Evolutionary conservation across 2,888 invertebrate genomes (phyloP).

Genomic region (Acanthosepion pharaonis): DNA sequence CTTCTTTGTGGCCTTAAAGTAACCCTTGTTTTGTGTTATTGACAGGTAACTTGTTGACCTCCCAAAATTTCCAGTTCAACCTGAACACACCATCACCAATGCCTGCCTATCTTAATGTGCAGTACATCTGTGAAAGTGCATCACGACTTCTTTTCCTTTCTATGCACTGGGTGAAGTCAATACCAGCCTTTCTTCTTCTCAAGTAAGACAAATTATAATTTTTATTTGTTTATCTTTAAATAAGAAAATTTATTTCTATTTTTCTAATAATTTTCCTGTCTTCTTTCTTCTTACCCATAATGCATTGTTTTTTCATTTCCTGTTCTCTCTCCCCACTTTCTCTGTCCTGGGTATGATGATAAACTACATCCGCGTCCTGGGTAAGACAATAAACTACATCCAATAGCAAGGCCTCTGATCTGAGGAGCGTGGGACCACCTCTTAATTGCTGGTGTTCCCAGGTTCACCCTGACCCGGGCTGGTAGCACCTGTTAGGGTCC

Average conservation of each 20-base stretch:
- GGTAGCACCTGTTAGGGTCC: no score
- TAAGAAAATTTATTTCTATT: no score
- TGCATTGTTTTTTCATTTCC: background rate
- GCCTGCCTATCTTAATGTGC: slow-evolving; percentile 91
- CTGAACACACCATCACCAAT: slow-evolving; percentile 85
- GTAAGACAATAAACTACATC: no score
- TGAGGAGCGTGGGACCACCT: no score
- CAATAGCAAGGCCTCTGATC: no score
- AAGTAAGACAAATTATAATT: slow-evolving; percentile 77
- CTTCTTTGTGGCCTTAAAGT: no score
- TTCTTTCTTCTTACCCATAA: background rate
- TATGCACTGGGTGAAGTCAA: slow-evolving; percentile 90
- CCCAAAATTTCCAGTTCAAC: slow-evolving; percentile 83
- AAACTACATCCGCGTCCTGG: no score
- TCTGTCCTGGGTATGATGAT: background rate
- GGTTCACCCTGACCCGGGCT: no score
- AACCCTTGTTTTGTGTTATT: slow-evolving; percentile 39
- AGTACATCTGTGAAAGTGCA: slow-evolving; percentile 95
- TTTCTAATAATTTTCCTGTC: background rate
- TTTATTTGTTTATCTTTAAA: slow-evolving; percentile 11
- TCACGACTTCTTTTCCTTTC: slow-evolving; percentile 91
- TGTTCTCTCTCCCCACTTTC: background rate
- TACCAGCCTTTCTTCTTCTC: slow-evolving; percentile 87
- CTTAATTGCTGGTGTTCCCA: no score
- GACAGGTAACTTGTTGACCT: slow-evolving; percentile 81